phyloP scores from a whole-genome alignment of 2,113 vertebrate species.

The Triplophysa dalaica region DNA sequence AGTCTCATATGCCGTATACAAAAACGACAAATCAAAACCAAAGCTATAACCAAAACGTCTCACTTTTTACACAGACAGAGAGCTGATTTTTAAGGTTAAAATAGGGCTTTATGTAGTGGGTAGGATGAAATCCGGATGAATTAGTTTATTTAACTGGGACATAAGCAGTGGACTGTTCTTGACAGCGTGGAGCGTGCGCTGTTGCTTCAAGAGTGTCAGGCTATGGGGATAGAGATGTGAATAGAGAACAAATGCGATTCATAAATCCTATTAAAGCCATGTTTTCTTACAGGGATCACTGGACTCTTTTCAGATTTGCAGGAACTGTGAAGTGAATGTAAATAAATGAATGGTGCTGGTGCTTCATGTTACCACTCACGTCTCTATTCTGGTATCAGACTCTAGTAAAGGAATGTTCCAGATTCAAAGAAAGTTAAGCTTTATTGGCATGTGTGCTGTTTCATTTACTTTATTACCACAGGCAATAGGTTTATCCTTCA shows the following conservation, averaged over 20 bases:
- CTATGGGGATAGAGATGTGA: background rate
- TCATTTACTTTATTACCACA: too few species aligned
- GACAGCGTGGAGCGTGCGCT: background rate
- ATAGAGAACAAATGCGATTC: constrained; percentile 34
- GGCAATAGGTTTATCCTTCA: background rate
- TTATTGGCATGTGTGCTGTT: too few species aligned
- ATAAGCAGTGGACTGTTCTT: constrained; percentile 36
- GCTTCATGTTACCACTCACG: background rate
- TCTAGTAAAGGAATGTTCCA: background rate
- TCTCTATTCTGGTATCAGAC: background rate
- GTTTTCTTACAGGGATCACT: background rate
- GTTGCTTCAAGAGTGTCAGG: constrained; percentile 30
- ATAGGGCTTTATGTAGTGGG: constrained; percentile 6
- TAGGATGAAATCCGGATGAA: background rate
- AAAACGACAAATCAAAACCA: background rate
- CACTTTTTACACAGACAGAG: background rate
- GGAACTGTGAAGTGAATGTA: constrained; percentile 2
- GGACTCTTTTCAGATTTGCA: constrained; percentile 1
- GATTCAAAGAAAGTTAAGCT: background rate
- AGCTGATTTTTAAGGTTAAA: background rate
- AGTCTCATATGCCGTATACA: background rate
- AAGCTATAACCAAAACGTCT: background rate
- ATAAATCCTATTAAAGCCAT: background rate
- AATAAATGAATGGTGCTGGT: background rate
- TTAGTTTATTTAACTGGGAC: background rate